Evolutionary conservation across 2,888 invertebrate species (phyloP), one percentile per base, ranked within the genome.

Genomic region (Cephus sareptanus): DNA sequence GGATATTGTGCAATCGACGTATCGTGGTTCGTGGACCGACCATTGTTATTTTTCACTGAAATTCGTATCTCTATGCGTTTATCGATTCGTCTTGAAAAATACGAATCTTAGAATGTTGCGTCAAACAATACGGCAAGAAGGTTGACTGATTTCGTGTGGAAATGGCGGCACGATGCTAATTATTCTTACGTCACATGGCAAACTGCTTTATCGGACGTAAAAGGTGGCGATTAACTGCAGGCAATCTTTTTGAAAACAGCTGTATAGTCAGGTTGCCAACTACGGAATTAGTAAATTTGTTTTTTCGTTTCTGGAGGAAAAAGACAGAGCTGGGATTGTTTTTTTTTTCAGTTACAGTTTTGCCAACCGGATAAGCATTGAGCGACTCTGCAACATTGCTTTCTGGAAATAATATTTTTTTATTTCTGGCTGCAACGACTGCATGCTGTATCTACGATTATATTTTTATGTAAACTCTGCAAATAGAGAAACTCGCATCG

Each of bases 221-320:
- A 76, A 81, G 82, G 23, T 83, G 83, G 82, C 83, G 83, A 87
- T 88, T 86, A 86, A 81, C 85, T 83, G 87, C 88, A 88, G 86
- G 87, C 88, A 83, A 87, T 80, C 79, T 81, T 82, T 23, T 23
- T 23, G 0, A 56, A 56, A 23, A 23, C 1, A 23, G 23, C 56
- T 9, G 23, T 23, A 23, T 9, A 56, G 56, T 56, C 56, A 56
- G 23, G 23, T 56, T 56, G 56, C 9, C 23, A 23, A 9, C 56
- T 9, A 56, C 9, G 1, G 23, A 56, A 23, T 15, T 56, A 9
- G 6, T 9, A 23, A 56, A 15, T 56, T 56, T 23, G 6, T 23
- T 56, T 23, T 56, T 23, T 23, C 9, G 56, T 6, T 23, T 56
- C 56, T 23, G 23, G 2, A 15, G 56, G 23, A 23, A 56, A 56